These are phyloP conservation scores for Cheirogaleus major DNA, from an alignment of 2,797 vertebrate genomes.

Conservation along the genomic window DNA sequence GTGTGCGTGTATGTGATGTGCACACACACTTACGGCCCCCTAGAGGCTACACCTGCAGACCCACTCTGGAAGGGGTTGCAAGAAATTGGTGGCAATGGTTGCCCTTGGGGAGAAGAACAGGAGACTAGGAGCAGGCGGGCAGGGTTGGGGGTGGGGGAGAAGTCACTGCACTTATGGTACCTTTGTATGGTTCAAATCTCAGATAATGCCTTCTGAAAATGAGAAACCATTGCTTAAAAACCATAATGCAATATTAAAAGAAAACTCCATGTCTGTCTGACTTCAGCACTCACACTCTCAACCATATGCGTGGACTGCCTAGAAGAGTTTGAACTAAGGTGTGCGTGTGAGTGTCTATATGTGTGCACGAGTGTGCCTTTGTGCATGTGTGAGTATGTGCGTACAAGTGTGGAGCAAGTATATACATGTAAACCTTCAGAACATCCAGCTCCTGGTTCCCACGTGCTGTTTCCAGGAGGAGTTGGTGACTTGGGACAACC, in stretches of 20 bases:
- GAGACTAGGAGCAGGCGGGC: fast-evolving
- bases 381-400: not conserved
- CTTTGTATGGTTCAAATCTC: not conserved
- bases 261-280: not conserved
- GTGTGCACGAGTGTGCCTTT: not conserved
- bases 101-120: not conserved
- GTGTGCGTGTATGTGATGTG: fast-evolving
- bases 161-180: fast-evolving
- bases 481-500: not conserved
- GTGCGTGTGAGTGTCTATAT: too few species aligned
- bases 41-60: not conserved
- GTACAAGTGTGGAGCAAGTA: not conserved
- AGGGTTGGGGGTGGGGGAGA: not conserved
- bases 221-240: not conserved
- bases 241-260: not conserved
- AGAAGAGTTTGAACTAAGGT: not conserved
- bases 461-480: not conserved
- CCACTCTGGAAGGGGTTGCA: not conserved
- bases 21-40: not conserved
- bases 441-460: not conserved
- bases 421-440: not conserved
- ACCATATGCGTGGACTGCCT: not conserved
- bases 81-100: not conserved
- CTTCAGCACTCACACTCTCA: not conserved
- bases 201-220: not conserved